phyloP scores from a whole-genome alignment of 53 echinoderm and acorn worm genomes.

The Paracentrotus lividus region DNA sequence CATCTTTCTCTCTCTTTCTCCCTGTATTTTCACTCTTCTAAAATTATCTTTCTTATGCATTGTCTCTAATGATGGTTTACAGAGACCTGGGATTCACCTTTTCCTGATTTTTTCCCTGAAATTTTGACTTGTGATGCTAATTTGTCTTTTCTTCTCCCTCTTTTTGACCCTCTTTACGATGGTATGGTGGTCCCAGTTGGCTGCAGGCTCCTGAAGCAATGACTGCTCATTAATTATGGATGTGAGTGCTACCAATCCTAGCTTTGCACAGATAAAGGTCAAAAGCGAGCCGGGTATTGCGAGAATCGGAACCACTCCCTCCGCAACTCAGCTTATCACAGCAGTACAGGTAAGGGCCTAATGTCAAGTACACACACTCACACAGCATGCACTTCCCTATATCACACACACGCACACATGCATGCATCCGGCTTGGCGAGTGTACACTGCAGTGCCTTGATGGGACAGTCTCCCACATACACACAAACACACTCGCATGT shows the following conservation, averaged over 20 bases:
- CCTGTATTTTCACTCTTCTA: neutral
- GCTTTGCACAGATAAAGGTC: slow-evolving; percentile 72
- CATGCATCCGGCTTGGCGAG: slow-evolving; percentile 26
- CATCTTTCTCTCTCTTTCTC: neutral
- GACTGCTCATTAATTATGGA: slow-evolving; percentile 73
- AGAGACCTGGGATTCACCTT: slow-evolving; percentile 29
- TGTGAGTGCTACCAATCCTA: slow-evolving; percentile 72
- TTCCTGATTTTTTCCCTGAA: neutral
- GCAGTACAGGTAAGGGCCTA: slow-evolving; percentile 65
- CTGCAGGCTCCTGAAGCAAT: slow-evolving; percentile 61
- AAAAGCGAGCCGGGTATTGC: slow-evolving; percentile 71
- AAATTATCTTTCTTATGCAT: neutral
- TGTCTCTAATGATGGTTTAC: neutral
- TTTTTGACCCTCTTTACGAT: slow-evolving; percentile 31
- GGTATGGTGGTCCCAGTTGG: slow-evolving; percentile 41
- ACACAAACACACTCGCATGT: slow-evolving; percentile 15
- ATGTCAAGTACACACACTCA: slow-evolving; percentile 65
- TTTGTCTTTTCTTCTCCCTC: neutral
- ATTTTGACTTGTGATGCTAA: neutral
- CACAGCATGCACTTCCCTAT: neutral
- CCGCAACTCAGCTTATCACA: slow-evolving; percentile 66
- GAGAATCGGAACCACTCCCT: slow-evolving; percentile 67
- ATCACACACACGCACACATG: slow-evolving; percentile 53
- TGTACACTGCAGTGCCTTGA: neutral
- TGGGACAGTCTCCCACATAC: slow-evolving; percentile 51